Evolutionary conservation across 2,113 vertebrate genomes (phyloP).

Genomic region (Cichladusa arquata): DNA sequence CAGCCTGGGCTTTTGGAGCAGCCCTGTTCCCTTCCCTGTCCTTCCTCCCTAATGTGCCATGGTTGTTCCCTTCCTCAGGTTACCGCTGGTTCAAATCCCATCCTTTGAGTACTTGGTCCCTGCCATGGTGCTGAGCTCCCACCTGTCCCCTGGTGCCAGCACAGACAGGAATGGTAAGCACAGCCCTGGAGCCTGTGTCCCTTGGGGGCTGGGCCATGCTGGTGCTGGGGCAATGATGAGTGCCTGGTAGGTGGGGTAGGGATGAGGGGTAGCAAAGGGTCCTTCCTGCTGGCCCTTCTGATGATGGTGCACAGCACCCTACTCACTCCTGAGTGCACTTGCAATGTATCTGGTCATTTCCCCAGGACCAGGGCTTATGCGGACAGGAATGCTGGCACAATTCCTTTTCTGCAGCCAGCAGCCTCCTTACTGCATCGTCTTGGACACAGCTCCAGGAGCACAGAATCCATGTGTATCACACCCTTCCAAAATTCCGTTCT

Average conservation of each 20-base stretch:
- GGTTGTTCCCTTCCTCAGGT: constrained; percentile 62
- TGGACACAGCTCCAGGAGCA: neutral
- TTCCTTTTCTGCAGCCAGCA: neutral
- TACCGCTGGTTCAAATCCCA: constrained; percentile 82
- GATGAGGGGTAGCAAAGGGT: neutral
- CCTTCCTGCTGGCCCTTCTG: neutral
- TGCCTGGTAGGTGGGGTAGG: neutral
- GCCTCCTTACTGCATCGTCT: fast-evolving
- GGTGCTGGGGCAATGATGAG: neutral
- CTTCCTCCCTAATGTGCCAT: neutral
- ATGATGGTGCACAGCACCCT: neutral
- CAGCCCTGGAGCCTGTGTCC: neutral
- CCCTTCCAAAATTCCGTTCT: neutral
- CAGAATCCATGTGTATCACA: fast-evolving
- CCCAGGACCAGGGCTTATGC: neutral
- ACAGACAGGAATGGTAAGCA: constrained; percentile 72
- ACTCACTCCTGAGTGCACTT: neutral
- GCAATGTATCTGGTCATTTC: neutral
- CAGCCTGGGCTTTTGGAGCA: neutral
- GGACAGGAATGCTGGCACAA: neutral
- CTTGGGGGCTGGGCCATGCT: fast-evolving
- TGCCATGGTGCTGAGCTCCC: constrained; percentile 75
- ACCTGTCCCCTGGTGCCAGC: neutral
- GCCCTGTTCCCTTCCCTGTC: neutral
- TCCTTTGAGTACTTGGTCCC: constrained; percentile 83